Percentiles rank a stretch among this genome's conserved stretches.
These are phyloP conservation scores for Leptinotarsa undecemlineata DNA, from an alignment of 1,140 invertebrate species.

Conservation along the genomic window DNA sequence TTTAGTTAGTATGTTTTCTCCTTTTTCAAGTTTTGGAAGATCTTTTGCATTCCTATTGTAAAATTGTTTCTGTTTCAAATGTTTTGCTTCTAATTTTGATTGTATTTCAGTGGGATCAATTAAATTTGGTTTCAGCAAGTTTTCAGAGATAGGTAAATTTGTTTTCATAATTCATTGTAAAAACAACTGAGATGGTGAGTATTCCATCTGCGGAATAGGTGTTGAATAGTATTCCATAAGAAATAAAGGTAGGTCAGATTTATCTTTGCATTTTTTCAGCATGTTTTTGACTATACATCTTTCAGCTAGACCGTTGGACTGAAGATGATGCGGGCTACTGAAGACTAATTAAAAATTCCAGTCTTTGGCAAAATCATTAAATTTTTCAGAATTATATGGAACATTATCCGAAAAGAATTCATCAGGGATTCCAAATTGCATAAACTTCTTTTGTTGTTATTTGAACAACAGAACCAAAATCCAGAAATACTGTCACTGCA, in stretches of 20 bases:
- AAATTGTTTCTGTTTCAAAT: conserved; percentile 13
- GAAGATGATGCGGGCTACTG: conserved; percentile 1
- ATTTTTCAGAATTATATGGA: conserved; percentile 15
- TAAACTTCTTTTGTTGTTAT: background rate
- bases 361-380: conserved; percentile 2
- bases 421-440: conserved; percentile 16
- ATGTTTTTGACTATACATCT: conserved; percentile 14
- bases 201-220: background rate
- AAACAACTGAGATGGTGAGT: background rate
- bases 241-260: conserved; percentile 10
- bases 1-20: conserved; percentile 4
- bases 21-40: conserved; percentile 15
- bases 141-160: too few species aligned
- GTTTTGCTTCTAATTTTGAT: background rate
- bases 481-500: too few species aligned
- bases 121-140: background rate
- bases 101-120: too few species aligned
- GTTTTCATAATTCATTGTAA: too few species aligned
- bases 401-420: background rate
- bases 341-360: conserved; percentile 16
- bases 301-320: background rate
- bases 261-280: background rate
- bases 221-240: conserved; percentile 9
- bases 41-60: conserved; percentile 11
- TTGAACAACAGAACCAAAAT: too few species aligned